These are phyloP conservation scores for Aspidapion aeneum DNA, from an alignment of 2,888 invertebrate species.

Conservation along the genomic window DNA sequence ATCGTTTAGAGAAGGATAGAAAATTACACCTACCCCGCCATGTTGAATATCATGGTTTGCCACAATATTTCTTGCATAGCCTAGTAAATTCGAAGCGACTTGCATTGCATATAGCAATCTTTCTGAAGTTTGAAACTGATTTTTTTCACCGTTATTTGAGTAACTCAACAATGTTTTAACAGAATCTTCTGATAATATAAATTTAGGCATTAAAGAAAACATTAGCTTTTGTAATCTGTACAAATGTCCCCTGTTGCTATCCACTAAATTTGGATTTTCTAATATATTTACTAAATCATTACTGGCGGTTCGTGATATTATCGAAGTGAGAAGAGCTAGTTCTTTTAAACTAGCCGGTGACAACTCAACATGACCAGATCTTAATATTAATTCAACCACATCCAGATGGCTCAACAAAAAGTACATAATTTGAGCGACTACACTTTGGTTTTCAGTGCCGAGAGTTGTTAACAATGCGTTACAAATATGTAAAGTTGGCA, in stretches of 20 bases:
- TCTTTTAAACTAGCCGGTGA: conserved; percentile 67
- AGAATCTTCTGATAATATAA: conserved; percentile 48
- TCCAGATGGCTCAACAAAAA: conserved; percentile 80
- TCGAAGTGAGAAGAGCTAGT: conserved; percentile 67
- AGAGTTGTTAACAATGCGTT: conserved; percentile 78
- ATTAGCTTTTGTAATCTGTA: conserved; percentile 70
- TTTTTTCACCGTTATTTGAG: conserved; percentile 30
- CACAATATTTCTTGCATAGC: conserved; percentile 66
- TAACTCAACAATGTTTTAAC: conserved; percentile 42
- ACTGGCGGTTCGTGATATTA: conserved; percentile 44
- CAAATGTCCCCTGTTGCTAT: conserved; percentile 55
- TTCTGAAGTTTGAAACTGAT: conserved; percentile 44
- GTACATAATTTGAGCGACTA: conserved; percentile 75
- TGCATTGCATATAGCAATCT: conserved; percentile 52
- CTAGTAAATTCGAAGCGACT: conserved; percentile 68
- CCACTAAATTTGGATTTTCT: conserved; percentile 45
- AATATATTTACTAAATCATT: conserved; percentile 41
- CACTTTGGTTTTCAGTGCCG: conserved; percentile 80
- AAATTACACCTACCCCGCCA: conserved; percentile 52
- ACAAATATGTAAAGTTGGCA: conserved; percentile 78
- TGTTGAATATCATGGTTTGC: conserved; percentile 55
- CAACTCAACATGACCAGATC: conserved; percentile 64
- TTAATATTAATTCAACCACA: conserved; percentile 72
- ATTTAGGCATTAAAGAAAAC: conserved; percentile 71
- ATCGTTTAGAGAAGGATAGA: conserved; percentile 52